Conservation (phyloP, 2,888 invertebrate species). For the Eudasyphora cyanicolor region DNA sequence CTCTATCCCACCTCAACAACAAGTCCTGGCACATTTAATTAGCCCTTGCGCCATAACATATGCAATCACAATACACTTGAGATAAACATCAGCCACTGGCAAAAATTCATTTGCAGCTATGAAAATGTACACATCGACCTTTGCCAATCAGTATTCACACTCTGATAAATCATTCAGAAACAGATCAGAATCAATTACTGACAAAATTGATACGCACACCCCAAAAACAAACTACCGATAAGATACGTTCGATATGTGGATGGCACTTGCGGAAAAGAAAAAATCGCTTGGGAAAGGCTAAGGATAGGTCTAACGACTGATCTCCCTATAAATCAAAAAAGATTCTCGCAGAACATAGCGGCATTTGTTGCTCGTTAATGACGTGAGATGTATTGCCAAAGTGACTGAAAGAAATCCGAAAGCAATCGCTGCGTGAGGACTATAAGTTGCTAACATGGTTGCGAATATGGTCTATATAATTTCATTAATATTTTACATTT, state of each 20-base stretch:
- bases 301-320: too few species aligned
- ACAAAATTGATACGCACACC: conserved; percentile 9
- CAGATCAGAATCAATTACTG: conserved; percentile 36
- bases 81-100: not conserved
- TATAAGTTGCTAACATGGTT: too few species aligned
- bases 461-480: too few species aligned
- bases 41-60: conserved; percentile 4
- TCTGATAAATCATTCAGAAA: conserved; percentile 6
- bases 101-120: not conserved
- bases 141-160: not conserved
- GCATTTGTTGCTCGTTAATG: too few species aligned
- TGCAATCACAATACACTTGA: not conserved
- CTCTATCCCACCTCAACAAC: too few species aligned
- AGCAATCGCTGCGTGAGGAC: too few species aligned
- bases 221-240: conserved; percentile 44
- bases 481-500: too few species aligned
- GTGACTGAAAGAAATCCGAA: too few species aligned
- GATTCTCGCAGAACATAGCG: too few species aligned
- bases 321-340: too few species aligned
- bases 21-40: not conserved
- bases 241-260: too few species aligned
- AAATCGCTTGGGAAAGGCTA: conserved; percentile 24
- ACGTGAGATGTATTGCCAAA: too few species aligned
- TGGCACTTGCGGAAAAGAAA: not conserved
- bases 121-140: not conserved